Evolutionary conservation across 2,888 invertebrate species (phyloP), one percentile per base, ranked within the genome.

Genomic region (Steromphala cineraria): DNA sequence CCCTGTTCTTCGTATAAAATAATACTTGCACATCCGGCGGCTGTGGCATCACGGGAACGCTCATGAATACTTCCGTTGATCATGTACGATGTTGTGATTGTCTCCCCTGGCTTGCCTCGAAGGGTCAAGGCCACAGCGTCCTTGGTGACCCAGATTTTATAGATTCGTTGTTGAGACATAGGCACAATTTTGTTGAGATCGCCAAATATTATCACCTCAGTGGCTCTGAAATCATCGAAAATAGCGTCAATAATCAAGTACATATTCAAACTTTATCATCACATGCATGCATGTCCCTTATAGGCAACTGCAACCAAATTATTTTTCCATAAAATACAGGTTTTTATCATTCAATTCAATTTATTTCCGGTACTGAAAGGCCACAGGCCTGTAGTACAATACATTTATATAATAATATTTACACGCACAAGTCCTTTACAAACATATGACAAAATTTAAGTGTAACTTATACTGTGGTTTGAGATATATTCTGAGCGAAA

Each of bases 111-210:
- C 15, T 53, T 55, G 0, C 86, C 86, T 2, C 80, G 55, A 15
- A 86, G 36, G 8, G 82, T 80, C 10, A 83, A 75, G 24, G 83
- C 74, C 56, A 85, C n/a, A 10, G 77, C 83, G 24, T 80, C 36
- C 15, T 52, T 53, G 7, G 76, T 67, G 15, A 55, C 67, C 53
- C 62, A 80, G 31, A 84, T 75, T 13, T 80, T 81, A 13, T 79
- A 71, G 3, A 87, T 79, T 5, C 88, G 77, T 40, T 83, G 81
- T 36, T 79, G 74, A 7, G 88, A 86, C 85, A 87, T 85, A 1
- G 87, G 86, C 0, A 88, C 84, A 84, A 84, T 87, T 75, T 88
- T 88, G 13, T 67, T 76, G 19, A 80, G 75, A 31, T 87, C 88
- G 2, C 87, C 88, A 24, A 86, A 71, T 8, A 88, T 75, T 15